Conservation (phyloP, 2,113 vertebrate genomes). For the Chaenocephalus aceratus region DNA sequence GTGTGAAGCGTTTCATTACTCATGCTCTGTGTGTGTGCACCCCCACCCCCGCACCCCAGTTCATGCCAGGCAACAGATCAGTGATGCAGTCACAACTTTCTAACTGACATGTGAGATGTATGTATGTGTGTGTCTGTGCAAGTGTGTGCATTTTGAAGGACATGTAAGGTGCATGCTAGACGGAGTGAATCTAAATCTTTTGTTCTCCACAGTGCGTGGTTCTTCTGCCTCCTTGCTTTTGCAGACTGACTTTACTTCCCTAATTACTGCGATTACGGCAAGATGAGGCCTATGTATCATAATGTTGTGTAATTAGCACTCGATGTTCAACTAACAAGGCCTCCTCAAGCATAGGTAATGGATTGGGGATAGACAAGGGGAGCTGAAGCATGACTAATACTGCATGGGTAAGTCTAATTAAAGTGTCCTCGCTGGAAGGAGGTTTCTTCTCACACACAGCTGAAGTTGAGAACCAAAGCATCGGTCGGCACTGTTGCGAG, state of each 20-base stretch:
- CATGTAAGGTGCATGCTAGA: slow-evolving; percentile 34
- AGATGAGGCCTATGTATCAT: slow-evolving; percentile 76
- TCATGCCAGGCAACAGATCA: slow-evolving; percentile 67
- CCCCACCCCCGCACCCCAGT: slow-evolving; percentile 22
- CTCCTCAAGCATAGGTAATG: slow-evolving; percentile 78
- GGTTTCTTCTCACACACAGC: slow-evolving; percentile 11
- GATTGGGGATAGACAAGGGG: slow-evolving; percentile 74
- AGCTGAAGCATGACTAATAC: slow-evolving; percentile 75
- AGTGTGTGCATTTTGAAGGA: slow-evolving; percentile 34
- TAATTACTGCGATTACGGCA: slow-evolving; percentile 78
- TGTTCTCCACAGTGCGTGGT: slow-evolving; percentile 40
- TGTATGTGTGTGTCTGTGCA: background rate
- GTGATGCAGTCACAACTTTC: slow-evolving; percentile 74
- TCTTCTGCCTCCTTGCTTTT: slow-evolving; percentile 50
- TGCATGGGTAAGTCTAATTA: slow-evolving; percentile 68
- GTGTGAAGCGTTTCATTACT: slow-evolving; percentile 83
- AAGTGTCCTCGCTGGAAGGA: slow-evolving; percentile 43
- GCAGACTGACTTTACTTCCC: slow-evolving; percentile 60
- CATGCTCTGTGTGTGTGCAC: slow-evolving; percentile 57
- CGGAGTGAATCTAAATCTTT: slow-evolving; percentile 43
- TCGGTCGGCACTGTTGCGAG: slow-evolving; percentile 2
- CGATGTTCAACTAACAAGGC: slow-evolving; percentile 76
- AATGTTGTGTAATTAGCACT: slow-evolving; percentile 76
- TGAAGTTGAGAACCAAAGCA: slow-evolving; percentile 22
- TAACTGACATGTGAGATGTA: slow-evolving; percentile 33